Base-by-base conservation (phyloP, 2,888 invertebrate genomes). In the Drosophila neonasuta region DNA sequence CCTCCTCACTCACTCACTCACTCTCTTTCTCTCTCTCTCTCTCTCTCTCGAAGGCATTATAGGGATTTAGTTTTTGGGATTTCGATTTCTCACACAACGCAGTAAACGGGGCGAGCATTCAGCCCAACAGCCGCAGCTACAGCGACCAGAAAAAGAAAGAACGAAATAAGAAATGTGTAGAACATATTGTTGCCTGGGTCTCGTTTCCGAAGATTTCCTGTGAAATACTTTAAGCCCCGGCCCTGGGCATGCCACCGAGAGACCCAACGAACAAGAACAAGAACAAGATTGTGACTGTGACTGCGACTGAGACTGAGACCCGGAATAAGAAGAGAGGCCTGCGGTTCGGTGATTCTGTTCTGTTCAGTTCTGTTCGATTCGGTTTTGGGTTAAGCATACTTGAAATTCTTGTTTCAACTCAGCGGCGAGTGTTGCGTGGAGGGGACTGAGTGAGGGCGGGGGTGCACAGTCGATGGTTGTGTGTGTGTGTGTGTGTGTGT, bases 51-150 rank as follows among this genome's bases (percentile, higher is more conserved):
- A 72, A 73, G 74, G 85, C 87, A 85, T 85, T 85, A 87, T 86
- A 87, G 86, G 85, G 85, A 85, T 85, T 85, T 85, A 84, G 86
- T 84, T 84, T 82, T 85, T 80, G 87, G 87, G 87, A 86, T 86
- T 86, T 87, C 86, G 87, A 85, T 86, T 86, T 83, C 86, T 82
- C 81, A 83, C 81, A 81, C 80, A 68, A 57, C 54, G 60, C 46
- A 58, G 62, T 60, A 34, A 11, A 20, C 15, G 49, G 29, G 3
- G 17, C 36, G 39, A 52, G 30, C 57, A 49, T n/a, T 41, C 34
- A 46, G 13, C 44, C 41, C 13, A 50, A 51, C 51, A 34, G 34
- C 24, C 42, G 56, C 20, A 32, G 48, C 51, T 65, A 66, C 11
- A 36, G n/a, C 11, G 11, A 36, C 32, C 32, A 32, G 32, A 8